Percentiles rank a stretch among this genome's conserved stretches.
Conservation (phyloP, 92 coral and sea anemone species). For the Meandrina meandrites region DNA sequence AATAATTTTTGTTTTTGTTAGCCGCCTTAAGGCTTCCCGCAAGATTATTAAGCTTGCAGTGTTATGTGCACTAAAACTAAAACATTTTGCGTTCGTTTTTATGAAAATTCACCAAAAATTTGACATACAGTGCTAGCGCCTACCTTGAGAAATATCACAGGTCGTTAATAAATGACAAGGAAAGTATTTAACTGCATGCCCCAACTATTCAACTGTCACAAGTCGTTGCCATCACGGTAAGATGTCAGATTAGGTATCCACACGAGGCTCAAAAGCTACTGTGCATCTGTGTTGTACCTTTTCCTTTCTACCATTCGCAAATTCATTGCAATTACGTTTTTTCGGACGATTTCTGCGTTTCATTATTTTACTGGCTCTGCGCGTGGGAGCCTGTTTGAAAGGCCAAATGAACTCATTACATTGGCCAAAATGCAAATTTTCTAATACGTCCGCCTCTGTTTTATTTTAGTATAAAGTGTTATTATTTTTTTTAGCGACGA, state of each 20-base stretch:
- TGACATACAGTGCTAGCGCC: not conserved
- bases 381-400: constrained; percentile 3
- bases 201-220: not conserved
- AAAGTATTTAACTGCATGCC: not conserved
- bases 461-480: not conserved
- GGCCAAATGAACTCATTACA: not conserved
- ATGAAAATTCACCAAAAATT: not conserved
- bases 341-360: not conserved
- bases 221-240: too few relatives aligned
- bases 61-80: not conserved
- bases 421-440: constrained; percentile 25
- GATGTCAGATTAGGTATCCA: not conserved
- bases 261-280: not conserved
- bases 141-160: constrained; percentile 2
- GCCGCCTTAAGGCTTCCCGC: not conserved
- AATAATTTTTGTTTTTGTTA: not conserved
- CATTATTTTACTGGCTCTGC: too few relatives aligned
- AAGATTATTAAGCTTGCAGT: not conserved
- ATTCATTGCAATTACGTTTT: not conserved
- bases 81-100: not conserved
- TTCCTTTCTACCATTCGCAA: not conserved
- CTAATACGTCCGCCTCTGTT: not conserved
- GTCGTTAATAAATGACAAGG: too few relatives aligned
- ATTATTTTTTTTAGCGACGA: not conserved
- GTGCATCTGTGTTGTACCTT: not conserved